Evolutionary conservation across 2,113 vertebrate genomes (phyloP).

Genomic region (Phasianus colchicus): DNA sequence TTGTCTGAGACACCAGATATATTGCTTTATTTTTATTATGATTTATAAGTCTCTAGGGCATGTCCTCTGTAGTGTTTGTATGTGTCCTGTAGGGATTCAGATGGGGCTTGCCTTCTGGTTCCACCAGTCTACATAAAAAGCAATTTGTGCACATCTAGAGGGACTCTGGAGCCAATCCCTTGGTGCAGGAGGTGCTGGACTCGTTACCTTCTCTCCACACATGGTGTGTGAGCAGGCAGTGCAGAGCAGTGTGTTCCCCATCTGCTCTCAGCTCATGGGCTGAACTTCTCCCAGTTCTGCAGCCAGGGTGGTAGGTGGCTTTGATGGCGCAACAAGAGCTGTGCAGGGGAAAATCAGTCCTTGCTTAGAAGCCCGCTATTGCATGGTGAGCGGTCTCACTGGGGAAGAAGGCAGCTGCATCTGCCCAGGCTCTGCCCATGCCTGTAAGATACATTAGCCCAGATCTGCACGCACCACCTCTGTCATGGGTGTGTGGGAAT

Average conservation of each 20-base stretch:
- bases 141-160: neutral
- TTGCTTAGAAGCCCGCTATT: neutral
- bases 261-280: neutral
- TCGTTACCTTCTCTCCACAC: neutral
- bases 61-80: neutral
- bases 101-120: neutral
- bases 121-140: neutral
- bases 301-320: neutral
- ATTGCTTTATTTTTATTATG: neutral
- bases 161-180: neutral
- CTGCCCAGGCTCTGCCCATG: neutral
- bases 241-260: neutral
- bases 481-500: accelerated
- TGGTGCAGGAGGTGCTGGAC: neutral
- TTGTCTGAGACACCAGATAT: neutral
- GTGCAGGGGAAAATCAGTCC: neutral
- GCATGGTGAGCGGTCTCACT: accelerated
- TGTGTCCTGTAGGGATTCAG: neutral
- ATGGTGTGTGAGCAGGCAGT: neutral
- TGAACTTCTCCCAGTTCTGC: neutral
- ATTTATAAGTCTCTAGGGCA: neutral
- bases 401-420: neutral
- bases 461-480: accelerated
- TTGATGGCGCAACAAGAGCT: neutral
- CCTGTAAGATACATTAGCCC: neutral